Evolutionary conservation across 2,888 invertebrate species (phyloP).

Genomic region (Lagria hirta): DNA sequence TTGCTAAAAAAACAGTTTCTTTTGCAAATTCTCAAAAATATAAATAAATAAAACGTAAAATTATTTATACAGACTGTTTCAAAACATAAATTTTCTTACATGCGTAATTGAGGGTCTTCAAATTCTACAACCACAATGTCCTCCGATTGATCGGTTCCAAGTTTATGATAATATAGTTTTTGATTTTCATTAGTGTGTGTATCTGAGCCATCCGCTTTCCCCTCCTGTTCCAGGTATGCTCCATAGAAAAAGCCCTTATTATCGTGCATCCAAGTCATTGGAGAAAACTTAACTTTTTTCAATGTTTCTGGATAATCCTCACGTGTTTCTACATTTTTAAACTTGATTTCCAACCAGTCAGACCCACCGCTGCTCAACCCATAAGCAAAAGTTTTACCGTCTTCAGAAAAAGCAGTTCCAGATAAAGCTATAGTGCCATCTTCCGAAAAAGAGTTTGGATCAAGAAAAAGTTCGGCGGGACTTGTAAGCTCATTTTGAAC

Average conservation of each 20-base stretch:
- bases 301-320: slow-evolving; percentile 87
- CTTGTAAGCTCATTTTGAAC: slow-evolving; percentile 75
- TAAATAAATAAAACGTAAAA: no score
- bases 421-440: slow-evolving; percentile 88
- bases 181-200: slow-evolving; percentile 86
- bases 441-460: slow-evolving; percentile 87
- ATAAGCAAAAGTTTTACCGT: slow-evolving; percentile 88
- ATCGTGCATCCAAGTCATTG: slow-evolving; percentile 93
- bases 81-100: slow-evolving; percentile 70
- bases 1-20: no score
- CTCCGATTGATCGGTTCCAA: slow-evolving; percentile 82
- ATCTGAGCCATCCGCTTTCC: slow-evolving; percentile 90
- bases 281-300: slow-evolving; percentile 88
- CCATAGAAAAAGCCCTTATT: slow-evolving; percentile 94
- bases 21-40: no score
- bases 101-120: slow-evolving; percentile 89
- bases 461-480: slow-evolving; percentile 85
- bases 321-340: slow-evolving; percentile 75
- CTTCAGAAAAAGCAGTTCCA: slow-evolving; percentile 79
- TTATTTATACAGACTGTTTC: no score
- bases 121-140: slow-evolving; percentile 89
- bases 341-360: slow-evolving; percentile 92
- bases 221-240: slow-evolving; percentile 74
- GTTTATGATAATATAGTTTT: slow-evolving; percentile 88
- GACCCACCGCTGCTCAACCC: slow-evolving; percentile 91